Base-by-base conservation (phyloP, 2,888 invertebrate species). In the Nasonia oneida region DNA sequence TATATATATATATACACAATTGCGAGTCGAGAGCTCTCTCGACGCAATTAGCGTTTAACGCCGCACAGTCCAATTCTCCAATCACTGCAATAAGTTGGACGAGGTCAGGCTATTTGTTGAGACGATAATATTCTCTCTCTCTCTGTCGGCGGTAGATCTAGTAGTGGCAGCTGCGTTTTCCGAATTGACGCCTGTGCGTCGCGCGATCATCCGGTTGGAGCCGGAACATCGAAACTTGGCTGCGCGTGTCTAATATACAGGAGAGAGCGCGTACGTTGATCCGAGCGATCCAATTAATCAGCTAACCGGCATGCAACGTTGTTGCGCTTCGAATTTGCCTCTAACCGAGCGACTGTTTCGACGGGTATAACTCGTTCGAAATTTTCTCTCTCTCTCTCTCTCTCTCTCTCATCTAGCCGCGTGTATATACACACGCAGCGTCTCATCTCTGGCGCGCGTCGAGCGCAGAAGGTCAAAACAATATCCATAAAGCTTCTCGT, bases 201-300 rank as follows among this genome's bases (percentile, higher is more conserved):
- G 14, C 29, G 29, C 29, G 29, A 29, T 29, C 29, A 29, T 33
- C 12, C 14, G 29, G 10, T 14, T n/a, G 23, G 0, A n/a, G n/a
- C 23, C n/a, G n/a, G 57, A 61, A n/a, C 5, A 23, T 61, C 57
- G 6, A 61, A 61, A 18, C 57, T 8, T 29, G 29, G 29, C 29
- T 29, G 29, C 29, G 29, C 29, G 29, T 29, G 29, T 29, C 29
- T 29, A 29, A 29, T 29, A 1, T 29, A 29, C 1, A 29, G 29
- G 53, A 79, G 71, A 47, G 71, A 47, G 61, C 84, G 81, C 89
- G 89, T 89, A 88, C 89, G 89, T 90, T 90, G 90, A 90, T 91
- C 89, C 88, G 88, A 87, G 84, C 88, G 88, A 90, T 90, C 89
- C 89, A 90, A 89, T 89, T 89, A 89, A 84, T 67, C 67, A 73